These are phyloP conservation scores for Galbula dea DNA, from an alignment of 2,113 vertebrate genomes.

Conservation along the genomic window DNA sequence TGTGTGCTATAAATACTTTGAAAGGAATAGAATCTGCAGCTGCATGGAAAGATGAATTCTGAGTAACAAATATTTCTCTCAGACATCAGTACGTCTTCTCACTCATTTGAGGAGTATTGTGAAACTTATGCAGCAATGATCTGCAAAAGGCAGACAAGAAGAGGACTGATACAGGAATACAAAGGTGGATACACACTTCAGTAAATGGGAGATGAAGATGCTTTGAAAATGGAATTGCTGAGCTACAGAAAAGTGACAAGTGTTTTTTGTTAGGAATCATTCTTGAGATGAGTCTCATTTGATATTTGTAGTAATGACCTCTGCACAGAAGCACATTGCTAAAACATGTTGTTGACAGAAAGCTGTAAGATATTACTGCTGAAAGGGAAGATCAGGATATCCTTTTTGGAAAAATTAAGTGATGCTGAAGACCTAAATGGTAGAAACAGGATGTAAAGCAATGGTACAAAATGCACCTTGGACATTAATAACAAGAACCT, in stretches of 20 bases:
- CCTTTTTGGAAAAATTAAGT: neutral
- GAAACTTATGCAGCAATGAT: neutral
- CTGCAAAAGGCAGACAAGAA: neutral
- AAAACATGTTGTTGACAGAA: neutral
- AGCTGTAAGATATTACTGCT: neutral
- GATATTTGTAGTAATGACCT: neutral
- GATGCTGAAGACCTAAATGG: neutral
- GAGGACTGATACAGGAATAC: neutral
- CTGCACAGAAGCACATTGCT: neutral
- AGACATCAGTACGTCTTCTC: neutral
- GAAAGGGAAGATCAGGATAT: neutral
- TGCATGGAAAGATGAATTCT: neutral
- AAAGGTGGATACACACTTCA: neutral
- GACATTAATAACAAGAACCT: neutral
- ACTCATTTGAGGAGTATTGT: neutral
- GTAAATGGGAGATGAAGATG: neutral
- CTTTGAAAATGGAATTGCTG: neutral
- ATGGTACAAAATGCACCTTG: neutral
- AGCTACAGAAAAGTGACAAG: neutral
- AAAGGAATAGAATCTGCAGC: conserved; percentile 22
- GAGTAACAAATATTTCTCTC: conserved; percentile 13
- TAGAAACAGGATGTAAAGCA: neutral
- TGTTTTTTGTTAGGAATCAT: neutral
- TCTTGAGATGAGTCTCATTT: neutral
- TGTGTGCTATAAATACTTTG: neutral